Evolutionary conservation across 2,113 vertebrate genomes (phyloP).

Genomic region (Ellobius talpinus): DNA sequence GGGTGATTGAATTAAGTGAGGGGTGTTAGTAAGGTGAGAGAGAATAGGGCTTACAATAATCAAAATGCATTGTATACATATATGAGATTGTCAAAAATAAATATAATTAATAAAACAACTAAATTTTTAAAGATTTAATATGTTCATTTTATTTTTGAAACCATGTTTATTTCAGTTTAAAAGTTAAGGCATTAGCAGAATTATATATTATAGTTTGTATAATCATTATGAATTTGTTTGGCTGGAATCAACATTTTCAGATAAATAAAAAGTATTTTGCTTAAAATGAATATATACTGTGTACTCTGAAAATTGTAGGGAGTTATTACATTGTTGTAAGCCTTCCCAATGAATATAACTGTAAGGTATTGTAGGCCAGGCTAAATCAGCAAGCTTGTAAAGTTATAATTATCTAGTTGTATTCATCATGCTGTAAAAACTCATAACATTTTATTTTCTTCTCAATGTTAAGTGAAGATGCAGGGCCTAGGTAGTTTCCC

Average conservation of each 20-base stretch:
- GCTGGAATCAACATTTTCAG: conserved; percentile 20
- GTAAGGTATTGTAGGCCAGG: conserved; percentile 25
- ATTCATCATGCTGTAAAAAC: conserved; percentile 26
- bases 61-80: neutral
- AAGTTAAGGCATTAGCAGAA: neutral
- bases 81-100: neutral
- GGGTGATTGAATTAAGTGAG: neutral
- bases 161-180: neutral
- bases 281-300: conserved; percentile 53
- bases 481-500: neutral
- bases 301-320: conserved; percentile 4
- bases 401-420: conserved; percentile 38
- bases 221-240: conserved; percentile 35
- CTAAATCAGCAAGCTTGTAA: neutral
- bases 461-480: conserved; percentile 54
- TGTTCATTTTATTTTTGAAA: conserved; percentile 5
- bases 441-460: conserved; percentile 55
- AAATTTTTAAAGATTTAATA: neutral
- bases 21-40: neutral
- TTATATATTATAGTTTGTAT: neutral
- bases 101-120: neutral
- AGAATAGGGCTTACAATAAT: neutral
- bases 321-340: neutral
- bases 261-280: conserved; percentile 20
- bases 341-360: conserved; percentile 50